These are phyloP conservation scores for Cylas formicarius DNA, from an alignment of 1,140 invertebrate species.

Conservation along the genomic window DNA sequence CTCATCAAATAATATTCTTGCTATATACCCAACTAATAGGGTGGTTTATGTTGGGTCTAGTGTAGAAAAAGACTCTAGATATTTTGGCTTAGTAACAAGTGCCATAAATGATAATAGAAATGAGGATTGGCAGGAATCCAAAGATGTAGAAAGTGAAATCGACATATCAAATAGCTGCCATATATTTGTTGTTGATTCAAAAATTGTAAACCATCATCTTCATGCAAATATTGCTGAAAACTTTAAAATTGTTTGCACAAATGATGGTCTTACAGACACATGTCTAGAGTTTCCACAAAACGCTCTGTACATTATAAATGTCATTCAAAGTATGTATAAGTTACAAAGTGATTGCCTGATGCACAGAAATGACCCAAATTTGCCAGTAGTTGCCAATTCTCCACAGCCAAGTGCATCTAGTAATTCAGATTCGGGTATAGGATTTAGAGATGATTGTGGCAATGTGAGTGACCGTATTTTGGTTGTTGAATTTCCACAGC, in stretches of 20 bases:
- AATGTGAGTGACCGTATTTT: slow-evolving; percentile 75
- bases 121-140: slow-evolving; percentile 23
- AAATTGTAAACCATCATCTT: slow-evolving; percentile 70
- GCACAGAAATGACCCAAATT: slow-evolving; percentile 26
- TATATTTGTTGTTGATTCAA: slow-evolving; percentile 87
- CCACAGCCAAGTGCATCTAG: slow-evolving; percentile 82
- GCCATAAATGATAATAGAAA: slow-evolving; percentile 48
- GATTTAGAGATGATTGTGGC: slow-evolving; percentile 60
- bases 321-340: slow-evolving; percentile 60
- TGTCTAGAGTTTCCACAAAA: slow-evolving; percentile 87
- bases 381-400: slow-evolving; percentile 54
- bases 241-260: slow-evolving; percentile 72
- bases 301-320: slow-evolving; percentile 76
- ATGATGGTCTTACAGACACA: slow-evolving; percentile 51
- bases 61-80: slow-evolving; percentile 82
- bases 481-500: slow-evolving; percentile 66
- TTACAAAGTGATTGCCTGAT: slow-evolving; percentile 38
- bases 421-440: slow-evolving; percentile 92
- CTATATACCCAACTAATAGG: slow-evolving; percentile 76
- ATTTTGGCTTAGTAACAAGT: slow-evolving; percentile 87
- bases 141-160: slow-evolving; percentile 41
- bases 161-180: slow-evolving; percentile 83
- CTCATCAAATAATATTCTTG: slow-evolving; percentile 58
- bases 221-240: slow-evolving; percentile 68
- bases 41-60: slow-evolving; percentile 85